Percentiles rank a stretch among this genome's conserved stretches.
phyloP scores from a whole-genome alignment of 2,888 invertebrate genomes.

The Xestia rhomboidea region DNA sequence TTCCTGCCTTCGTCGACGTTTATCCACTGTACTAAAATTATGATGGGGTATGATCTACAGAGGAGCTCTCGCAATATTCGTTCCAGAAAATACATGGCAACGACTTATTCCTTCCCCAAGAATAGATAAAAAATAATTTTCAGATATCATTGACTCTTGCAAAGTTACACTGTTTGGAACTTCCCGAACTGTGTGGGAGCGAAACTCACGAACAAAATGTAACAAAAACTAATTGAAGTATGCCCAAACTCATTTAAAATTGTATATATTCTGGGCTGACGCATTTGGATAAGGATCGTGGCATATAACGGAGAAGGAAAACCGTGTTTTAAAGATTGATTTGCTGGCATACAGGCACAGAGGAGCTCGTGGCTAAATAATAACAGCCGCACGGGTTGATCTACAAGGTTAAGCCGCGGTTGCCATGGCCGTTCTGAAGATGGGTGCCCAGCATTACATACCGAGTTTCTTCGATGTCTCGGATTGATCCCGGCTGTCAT shows the following conservation, averaged over 20 bases:
- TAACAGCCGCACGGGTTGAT: no score
- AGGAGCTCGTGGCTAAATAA: no score
- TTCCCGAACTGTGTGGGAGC: constrained; percentile 3
- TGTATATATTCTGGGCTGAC: constrained; percentile 16
- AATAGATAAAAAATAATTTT: constrained; percentile 8
- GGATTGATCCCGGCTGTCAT: no score
- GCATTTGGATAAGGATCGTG: background rate
- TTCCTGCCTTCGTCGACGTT: background rate
- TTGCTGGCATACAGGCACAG: background rate
- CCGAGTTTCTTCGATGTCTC: no score
- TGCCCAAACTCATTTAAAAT: constrained; percentile 32
- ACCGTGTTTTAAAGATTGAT: background rate
- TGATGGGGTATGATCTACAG: background rate
- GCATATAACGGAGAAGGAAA: background rate
- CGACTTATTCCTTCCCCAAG: background rate
- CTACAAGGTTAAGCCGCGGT: no score
- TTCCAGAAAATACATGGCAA: background rate
- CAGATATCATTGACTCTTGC: constrained; percentile 1
- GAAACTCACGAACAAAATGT: constrained; percentile 13
- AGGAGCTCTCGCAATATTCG: background rate
- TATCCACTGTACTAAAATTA: no score
- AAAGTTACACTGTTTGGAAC: constrained; percentile 17
- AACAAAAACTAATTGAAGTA: constrained; percentile 49
- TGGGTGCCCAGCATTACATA: no score
- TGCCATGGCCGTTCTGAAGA: no score